These are phyloP conservation scores for Marasmarcha lunaedactyla DNA, from an alignment of 2,888 invertebrate species.

Conservation along the genomic window DNA sequence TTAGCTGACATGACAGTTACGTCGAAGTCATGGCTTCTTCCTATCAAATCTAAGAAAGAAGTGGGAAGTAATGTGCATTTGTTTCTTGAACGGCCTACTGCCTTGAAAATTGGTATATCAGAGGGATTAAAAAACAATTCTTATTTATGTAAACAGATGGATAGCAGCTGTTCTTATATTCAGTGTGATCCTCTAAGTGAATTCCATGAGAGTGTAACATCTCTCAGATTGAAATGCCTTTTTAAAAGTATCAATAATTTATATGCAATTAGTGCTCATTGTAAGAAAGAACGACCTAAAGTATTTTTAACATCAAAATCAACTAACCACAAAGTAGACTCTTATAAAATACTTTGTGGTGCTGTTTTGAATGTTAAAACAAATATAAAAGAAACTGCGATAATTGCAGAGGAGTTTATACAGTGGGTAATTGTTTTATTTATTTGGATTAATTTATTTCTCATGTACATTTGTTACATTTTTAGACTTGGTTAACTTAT, in stretches of 20 bases:
- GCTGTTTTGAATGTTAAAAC: conserved; percentile 69
- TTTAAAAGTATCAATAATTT: conserved; percentile 35
- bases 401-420: conserved; percentile 64
- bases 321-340: conserved; percentile 22
- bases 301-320: conserved; percentile 52
- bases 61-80: conserved; percentile 57
- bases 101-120: conserved; percentile 31
- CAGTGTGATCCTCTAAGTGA: conserved; percentile 30
- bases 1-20: conserved; percentile 35
- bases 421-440: conserved; percentile 33
- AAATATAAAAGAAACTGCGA: conserved; percentile 58
- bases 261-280: conserved; percentile 21
- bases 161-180: conserved; percentile 17
- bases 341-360: conserved; percentile 60
- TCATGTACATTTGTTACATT: too few relatives aligned
- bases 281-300: conserved; percentile 9
- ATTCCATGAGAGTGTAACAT: conserved; percentile 30
- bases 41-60: conserved; percentile 41
- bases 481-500: too few relatives aligned
- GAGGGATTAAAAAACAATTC: conserved; percentile 27
- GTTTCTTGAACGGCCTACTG: conserved; percentile 54
- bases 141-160: conserved; percentile 18
- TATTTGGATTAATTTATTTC: neutral
- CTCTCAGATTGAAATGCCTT: conserved; percentile 36
- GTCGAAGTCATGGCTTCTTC: conserved; percentile 58